These are phyloP conservation scores for Lycocorax pyrrhopterus DNA, from an alignment of 2,113 vertebrate genomes.

Conservation along the genomic window DNA sequence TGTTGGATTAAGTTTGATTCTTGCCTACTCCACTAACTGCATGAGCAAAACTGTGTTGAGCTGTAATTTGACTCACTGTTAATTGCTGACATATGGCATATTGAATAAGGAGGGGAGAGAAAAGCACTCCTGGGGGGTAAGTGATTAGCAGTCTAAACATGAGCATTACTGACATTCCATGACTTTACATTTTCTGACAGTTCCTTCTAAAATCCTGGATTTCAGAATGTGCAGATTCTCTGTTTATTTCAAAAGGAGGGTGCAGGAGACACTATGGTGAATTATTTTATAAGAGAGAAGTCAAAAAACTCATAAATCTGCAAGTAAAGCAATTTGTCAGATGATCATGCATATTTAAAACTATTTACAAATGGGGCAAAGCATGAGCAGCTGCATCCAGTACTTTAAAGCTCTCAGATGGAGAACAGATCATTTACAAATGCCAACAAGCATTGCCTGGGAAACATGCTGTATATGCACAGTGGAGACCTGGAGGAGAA, in stretches of 20 bases:
- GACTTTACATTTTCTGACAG: constrained; percentile 1
- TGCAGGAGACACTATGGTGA: not conserved
- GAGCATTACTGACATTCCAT: not conserved
- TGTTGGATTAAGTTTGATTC: constrained; percentile 15
- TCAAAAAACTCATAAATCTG: not conserved
- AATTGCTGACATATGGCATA: constrained; percentile 54
- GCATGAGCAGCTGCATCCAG: constrained; percentile 19
- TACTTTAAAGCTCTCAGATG: constrained; percentile 35
- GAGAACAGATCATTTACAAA: constrained; percentile 21
- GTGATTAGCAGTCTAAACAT: constrained; percentile 12
- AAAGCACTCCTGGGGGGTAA: constrained; percentile 14
- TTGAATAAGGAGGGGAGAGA: not conserved
- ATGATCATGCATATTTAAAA: constrained; percentile 52
- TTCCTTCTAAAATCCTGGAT: not conserved
- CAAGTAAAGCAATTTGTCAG: constrained; percentile 4
- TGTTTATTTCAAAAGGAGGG: not conserved
- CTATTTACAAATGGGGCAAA: constrained; percentile 44
- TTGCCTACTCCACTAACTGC: not conserved
- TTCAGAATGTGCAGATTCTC: not conserved
- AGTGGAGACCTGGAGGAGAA: constrained; percentile 24
- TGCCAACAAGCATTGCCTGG: not conserved
- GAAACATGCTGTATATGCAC: not conserved
- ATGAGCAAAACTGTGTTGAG: constrained; percentile 5
- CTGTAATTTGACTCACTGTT: constrained; percentile 40
- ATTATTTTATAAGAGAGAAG: not conserved